These are phyloP conservation scores for Dromococcyx pavoninus DNA, from an alignment of 2,797 vertebrate species.

Conservation along the genomic window DNA sequence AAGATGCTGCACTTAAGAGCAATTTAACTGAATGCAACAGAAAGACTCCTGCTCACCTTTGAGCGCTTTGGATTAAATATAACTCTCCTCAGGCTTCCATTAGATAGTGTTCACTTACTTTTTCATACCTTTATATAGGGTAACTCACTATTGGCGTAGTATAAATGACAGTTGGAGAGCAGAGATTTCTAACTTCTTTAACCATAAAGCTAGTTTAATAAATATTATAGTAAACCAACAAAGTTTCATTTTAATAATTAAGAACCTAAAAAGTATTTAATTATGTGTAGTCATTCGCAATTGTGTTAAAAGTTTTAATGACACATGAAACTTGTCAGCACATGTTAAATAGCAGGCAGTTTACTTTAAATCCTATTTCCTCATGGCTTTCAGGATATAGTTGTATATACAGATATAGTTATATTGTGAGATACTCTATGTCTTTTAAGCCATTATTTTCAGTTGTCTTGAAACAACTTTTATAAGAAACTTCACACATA, in stretches of 20 bases:
- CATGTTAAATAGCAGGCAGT: not conserved
- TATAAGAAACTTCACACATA: not conserved
- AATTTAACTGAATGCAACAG: not conserved
- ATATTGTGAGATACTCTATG: not conserved
- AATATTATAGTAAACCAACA: not conserved
- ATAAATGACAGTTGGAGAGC: not conserved
- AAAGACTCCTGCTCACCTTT: not conserved
- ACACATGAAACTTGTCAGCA: not conserved
- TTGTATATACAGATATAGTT: not conserved
- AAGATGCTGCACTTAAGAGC: not conserved
- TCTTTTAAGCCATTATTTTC: not conserved
- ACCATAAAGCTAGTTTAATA: conserved; percentile 19
- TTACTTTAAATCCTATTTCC: not conserved
- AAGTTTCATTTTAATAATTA: not conserved
- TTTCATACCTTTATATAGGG: not conserved
- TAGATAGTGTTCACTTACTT: not conserved
- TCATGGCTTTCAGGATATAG: not conserved
- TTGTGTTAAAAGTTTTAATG: conserved; percentile 22
- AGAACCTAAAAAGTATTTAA: not conserved
- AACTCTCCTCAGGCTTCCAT: not conserved
- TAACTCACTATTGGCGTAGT: not conserved
- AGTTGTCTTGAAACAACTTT: not conserved
- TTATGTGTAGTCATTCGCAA: not conserved
- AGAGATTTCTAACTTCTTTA: not conserved
- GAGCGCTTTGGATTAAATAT: not conserved